Evolutionary conservation across 2,113 vertebrate species (phyloP).

Genomic region (Lophura nycthemera): DNA sequence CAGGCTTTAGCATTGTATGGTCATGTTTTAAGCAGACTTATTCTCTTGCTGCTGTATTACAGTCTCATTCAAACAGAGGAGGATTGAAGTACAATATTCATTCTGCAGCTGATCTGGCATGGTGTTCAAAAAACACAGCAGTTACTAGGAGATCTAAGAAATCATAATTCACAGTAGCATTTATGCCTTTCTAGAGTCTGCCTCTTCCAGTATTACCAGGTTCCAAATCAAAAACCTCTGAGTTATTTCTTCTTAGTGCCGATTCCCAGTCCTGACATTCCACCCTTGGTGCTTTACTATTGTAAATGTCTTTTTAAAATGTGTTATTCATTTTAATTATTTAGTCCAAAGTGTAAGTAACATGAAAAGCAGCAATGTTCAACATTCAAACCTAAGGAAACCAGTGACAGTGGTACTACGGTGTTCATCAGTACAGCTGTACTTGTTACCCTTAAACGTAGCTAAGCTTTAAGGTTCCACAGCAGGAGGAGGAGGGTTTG

Average conservation of each 20-base stretch:
- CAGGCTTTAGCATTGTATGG: neutral
- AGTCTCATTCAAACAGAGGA: neutral
- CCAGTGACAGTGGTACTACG: neutral
- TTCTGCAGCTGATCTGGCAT: neutral
- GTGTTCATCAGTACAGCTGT: neutral
- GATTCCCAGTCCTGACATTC: accelerated
- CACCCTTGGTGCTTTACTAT: neutral
- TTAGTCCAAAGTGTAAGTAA: neutral
- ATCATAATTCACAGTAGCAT: neutral
- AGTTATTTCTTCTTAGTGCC: neutral
- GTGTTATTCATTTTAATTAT: neutral
- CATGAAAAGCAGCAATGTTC: neutral
- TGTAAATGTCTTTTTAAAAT: neutral
- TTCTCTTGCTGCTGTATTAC: neutral
- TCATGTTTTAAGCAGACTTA: neutral
- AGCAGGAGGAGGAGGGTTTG: neutral
- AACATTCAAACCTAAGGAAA: neutral
- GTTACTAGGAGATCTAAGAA: conserved; percentile 8
- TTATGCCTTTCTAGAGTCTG: neutral
- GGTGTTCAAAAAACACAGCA: neutral
- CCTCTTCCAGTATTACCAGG: neutral
- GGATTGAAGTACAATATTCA: neutral
- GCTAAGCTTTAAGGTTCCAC: neutral
- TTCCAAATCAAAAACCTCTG: neutral
- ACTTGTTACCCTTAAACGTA: neutral